These are phyloP conservation scores for Mus spicilegus DNA, from an alignment of 2,113 vertebrate genomes.

Conservation along the genomic window DNA sequence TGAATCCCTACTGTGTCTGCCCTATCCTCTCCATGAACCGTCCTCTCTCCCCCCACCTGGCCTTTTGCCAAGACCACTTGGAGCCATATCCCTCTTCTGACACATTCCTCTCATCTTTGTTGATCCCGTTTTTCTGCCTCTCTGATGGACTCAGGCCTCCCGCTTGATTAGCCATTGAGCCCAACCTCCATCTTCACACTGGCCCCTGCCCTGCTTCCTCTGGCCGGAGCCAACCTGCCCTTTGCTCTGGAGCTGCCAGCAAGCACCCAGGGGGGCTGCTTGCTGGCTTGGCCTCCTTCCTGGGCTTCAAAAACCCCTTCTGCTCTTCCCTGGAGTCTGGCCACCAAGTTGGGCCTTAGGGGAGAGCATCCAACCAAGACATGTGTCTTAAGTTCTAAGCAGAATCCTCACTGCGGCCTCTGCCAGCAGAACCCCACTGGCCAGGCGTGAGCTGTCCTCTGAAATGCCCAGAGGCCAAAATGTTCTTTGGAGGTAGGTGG, in stretches of 20 bases:
- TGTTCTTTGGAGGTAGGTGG: neutral
- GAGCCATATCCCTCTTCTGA: slow-evolving; percentile 60
- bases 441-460: neutral
- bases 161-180: neutral
- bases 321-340: slow-evolving; percentile 47
- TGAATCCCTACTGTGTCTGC: no score
- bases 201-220: slow-evolving; percentile 65
- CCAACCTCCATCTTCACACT: neutral
- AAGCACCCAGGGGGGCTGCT: slow-evolving; percentile 46
- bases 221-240: slow-evolving; percentile 45
- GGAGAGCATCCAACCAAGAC: slow-evolving; percentile 51
- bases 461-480: slow-evolving; percentile 38
- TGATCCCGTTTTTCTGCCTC: neutral
- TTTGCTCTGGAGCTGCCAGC: slow-evolving; percentile 72
- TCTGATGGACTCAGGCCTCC: neutral
- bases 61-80: slow-evolving; percentile 28
- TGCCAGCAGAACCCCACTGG: neutral
- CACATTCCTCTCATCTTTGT: neutral
- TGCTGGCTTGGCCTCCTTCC: neutral
- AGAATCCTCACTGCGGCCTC: neutral
- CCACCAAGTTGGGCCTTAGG: slow-evolving; percentile 11
- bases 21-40: neutral
- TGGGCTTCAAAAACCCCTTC: neutral
- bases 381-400: slow-evolving; percentile 37
- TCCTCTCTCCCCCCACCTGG: neutral